Base-by-base conservation (phyloP, 1,140 invertebrate genomes). In the Drosophila kanapiae region DNA sequence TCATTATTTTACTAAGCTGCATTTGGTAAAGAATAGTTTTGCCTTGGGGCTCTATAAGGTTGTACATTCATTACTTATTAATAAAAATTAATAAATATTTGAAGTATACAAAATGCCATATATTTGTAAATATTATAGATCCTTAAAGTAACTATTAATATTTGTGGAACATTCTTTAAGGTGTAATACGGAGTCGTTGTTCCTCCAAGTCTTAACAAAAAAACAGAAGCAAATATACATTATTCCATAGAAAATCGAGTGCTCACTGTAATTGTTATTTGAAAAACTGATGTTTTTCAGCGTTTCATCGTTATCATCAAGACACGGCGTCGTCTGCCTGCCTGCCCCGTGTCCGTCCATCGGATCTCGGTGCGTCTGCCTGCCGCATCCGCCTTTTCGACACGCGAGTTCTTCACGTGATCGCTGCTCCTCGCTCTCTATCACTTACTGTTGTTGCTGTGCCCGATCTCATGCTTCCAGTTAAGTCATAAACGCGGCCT, bases 351-450 rank as follows among this genome's bases (percentile, higher is more conserved):
- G 23, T 61, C 47, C 7, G n/a, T 70, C 65, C 23, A 37, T 48
- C 18, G 11, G 60, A 60, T 35, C 58, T 65, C 31, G 35, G 33
- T 18, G 31, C 49, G 63, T 63, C 69, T 84, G 82, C 77, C 82
- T 77, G 67, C 27, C 54, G 53, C 56, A 76, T 62, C 57, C 51
- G 65, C 63, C 49, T 31, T 11, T 43, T 18, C 37, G 54, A 54
- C 75, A 86, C 72, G 82, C 60, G 82, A 75, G 48, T 43, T 57
- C 64, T 82, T 86, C 83, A 85, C 79, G 82, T 85, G 82, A 85
- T 86, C 43, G 57, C 51, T 23, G 51, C 51, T 37, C 16, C 35
- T 56, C 53, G 11, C 33, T 23, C 33, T 37, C 51, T 37, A 18
- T 14, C 51, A 23, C 33, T 9, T 14, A 27, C n/a, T 40, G 53